phyloP scores from a whole-genome alignment of 2,113 vertebrate species.

The Etheostoma spectabile region DNA sequence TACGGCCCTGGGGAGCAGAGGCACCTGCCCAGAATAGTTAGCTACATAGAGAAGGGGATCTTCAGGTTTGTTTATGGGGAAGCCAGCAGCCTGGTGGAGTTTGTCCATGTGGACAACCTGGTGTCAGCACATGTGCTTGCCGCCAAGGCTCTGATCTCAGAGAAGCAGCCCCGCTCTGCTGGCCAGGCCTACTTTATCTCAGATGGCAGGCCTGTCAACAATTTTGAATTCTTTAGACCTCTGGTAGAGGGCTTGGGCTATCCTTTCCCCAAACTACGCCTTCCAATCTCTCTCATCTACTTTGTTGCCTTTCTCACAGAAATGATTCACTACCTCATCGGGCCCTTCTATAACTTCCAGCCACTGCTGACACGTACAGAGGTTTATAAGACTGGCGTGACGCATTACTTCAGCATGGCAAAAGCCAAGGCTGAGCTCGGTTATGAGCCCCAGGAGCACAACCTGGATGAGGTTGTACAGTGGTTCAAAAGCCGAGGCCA shows the following conservation, averaged over 20 bases:
- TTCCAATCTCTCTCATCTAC: slow-evolving; percentile 90
- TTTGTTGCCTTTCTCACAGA: slow-evolving; percentile 92
- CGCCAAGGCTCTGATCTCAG: slow-evolving; percentile 83
- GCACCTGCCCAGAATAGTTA: slow-evolving; percentile 94
- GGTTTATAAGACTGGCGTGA: slow-evolving; percentile 95
- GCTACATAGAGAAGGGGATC: slow-evolving; percentile 90
- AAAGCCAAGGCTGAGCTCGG: slow-evolving; percentile 91
- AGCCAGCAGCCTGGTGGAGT: slow-evolving; percentile 90
- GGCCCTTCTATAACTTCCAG: slow-evolving; percentile 91
- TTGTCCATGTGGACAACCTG: slow-evolving; percentile 95
- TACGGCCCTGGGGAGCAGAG: slow-evolving; percentile 95
- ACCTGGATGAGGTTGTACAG: slow-evolving; percentile 88
- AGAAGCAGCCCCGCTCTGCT: slow-evolving; percentile 83
- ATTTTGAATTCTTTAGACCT: slow-evolving; percentile 95
- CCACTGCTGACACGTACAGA: slow-evolving; percentile 94
- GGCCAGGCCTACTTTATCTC: slow-evolving; percentile 97
- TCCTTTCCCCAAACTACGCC: slow-evolving; percentile 86
- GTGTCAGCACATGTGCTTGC: slow-evolving; percentile 91
- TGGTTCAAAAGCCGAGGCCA: slow-evolving; percentile 90
- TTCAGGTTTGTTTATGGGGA: slow-evolving; percentile 93
- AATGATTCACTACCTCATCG: slow-evolving; percentile 85
- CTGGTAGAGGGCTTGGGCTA: slow-evolving; percentile 95
- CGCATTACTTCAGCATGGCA: slow-evolving; percentile 92
- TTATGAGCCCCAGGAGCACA: slow-evolving; percentile 86
- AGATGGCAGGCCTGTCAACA: slow-evolving; percentile 91